Evolutionary conservation across 2,113 vertebrate species (phyloP).

Genomic region (Pomatostomus ruficeps): DNA sequence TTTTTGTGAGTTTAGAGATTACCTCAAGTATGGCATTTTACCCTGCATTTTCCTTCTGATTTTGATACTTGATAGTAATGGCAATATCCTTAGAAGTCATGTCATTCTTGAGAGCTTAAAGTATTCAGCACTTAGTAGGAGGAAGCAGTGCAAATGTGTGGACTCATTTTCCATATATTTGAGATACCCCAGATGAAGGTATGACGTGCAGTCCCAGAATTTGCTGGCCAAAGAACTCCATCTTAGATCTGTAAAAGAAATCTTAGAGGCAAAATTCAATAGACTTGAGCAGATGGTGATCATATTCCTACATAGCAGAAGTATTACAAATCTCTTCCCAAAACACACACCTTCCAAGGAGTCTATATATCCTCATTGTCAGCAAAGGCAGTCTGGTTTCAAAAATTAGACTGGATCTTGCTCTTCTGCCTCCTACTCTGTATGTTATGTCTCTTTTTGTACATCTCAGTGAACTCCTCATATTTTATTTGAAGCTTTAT

Average conservation of each 20-base stretch:
- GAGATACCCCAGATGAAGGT: neutral
- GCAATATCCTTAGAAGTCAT: neutral
- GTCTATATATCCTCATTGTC: neutral
- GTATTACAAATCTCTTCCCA: neutral
- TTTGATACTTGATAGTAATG: neutral
- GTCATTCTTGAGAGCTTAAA: neutral
- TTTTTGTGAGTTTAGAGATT: neutral
- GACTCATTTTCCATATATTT: neutral
- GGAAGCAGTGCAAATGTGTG: neutral
- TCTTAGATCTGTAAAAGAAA: neutral
- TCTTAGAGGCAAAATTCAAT: neutral
- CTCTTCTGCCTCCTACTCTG: neutral
- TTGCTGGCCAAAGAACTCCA: neutral
- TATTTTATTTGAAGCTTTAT: neutral
- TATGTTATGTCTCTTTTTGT: neutral
- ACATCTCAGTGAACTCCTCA: neutral
- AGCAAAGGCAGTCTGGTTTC: neutral
- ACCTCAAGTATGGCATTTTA: neutral
- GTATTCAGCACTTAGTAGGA: neutral
- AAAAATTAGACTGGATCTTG: neutral
- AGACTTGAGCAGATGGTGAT: neutral
- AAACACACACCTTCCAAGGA: neutral
- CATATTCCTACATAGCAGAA: neutral
- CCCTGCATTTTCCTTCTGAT: neutral
- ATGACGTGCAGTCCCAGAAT: neutral